Conservation (phyloP, 2,888 invertebrate genomes). For the Drosophila seclusa region DNA sequence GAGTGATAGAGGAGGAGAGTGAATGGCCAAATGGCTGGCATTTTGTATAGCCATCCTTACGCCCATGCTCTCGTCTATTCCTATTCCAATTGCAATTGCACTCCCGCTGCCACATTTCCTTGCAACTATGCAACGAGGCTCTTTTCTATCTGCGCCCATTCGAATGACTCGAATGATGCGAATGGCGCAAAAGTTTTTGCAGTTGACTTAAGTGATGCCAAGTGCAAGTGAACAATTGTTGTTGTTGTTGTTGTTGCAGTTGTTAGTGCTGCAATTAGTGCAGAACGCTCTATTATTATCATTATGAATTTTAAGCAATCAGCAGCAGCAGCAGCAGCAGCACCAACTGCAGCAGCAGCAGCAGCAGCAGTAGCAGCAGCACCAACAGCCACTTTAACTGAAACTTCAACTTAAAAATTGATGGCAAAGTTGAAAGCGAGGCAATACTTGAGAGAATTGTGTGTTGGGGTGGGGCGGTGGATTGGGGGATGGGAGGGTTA, state of each 20-base stretch:
- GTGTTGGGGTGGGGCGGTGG: neutral
- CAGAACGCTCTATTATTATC: constrained; percentile 74
- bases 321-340: constrained; percentile 38
- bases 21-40: constrained; percentile 22
- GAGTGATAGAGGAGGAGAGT: neutral
- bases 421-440: constrained; percentile 31
- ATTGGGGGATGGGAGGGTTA: neutral
- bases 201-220: constrained; percentile 68
- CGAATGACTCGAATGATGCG: constrained; percentile 51
- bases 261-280: constrained; percentile 70
- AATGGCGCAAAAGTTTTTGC: constrained; percentile 61
- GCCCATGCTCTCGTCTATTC: neutral
- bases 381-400: constrained; percentile 37
- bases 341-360: neutral
- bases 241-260: constrained; percentile 26
- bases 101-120: neutral
- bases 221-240: constrained; percentile 69
- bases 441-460: constrained; percentile 11
- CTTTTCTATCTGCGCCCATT: constrained; percentile 42
- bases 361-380: constrained; percentile 3
- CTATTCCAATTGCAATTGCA: constrained; percentile 20
- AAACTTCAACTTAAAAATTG: constrained; percentile 66
- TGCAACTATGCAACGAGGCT: constrained; percentile 7
- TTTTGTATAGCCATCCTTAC: neutral
- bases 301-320: constrained; percentile 80